These are phyloP conservation scores for Chelonoidis abingdonii DNA, from an alignment of 2,113 vertebrate species.

Conservation along the genomic window DNA sequence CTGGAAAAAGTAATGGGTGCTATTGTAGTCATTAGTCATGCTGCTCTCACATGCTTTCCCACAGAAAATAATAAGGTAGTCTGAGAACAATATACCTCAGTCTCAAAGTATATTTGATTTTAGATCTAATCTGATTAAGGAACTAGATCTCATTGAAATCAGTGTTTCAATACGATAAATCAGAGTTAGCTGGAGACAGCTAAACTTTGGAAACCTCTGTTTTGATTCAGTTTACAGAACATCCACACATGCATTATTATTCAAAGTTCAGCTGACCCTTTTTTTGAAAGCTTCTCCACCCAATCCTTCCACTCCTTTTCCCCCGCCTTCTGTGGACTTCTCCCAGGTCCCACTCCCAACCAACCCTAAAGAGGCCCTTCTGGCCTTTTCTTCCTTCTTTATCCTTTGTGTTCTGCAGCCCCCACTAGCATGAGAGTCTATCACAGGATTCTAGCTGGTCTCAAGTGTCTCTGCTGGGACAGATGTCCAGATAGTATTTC, in stretches of 20 bases:
- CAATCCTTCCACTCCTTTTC: conserved; percentile 15
- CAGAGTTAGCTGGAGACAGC: not conserved
- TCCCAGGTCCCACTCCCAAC: conserved; percentile 29
- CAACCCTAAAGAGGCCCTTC: conserved; percentile 36
- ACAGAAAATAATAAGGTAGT: conserved; percentile 8
- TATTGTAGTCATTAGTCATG: conserved; percentile 30
- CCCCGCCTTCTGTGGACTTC: conserved; percentile 8
- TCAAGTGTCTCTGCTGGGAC: conserved; percentile 38
- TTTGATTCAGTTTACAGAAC: conserved; percentile 3
- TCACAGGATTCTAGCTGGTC: conserved; percentile 15
- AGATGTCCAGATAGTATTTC: not conserved
- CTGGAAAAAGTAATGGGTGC: conserved; percentile 29
- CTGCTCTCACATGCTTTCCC: not conserved
- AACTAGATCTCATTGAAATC: conserved; percentile 24
- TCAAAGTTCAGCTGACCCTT: not conserved
- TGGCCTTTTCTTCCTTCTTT: conserved; percentile 55
- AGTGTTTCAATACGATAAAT: conserved; percentile 13
- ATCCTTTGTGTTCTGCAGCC: conserved; percentile 30
- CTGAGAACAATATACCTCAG: not conserved
- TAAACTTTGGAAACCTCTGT: not conserved
- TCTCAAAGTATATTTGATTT: conserved; percentile 19
- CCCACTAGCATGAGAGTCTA: conserved; percentile 15
- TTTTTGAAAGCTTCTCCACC: conserved; percentile 26
- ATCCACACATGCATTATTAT: conserved; percentile 34
- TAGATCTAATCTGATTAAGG: conserved; percentile 32